Base-by-base conservation (phyloP, 2,888 invertebrate species). In the Ormyrus nitidulus region DNA sequence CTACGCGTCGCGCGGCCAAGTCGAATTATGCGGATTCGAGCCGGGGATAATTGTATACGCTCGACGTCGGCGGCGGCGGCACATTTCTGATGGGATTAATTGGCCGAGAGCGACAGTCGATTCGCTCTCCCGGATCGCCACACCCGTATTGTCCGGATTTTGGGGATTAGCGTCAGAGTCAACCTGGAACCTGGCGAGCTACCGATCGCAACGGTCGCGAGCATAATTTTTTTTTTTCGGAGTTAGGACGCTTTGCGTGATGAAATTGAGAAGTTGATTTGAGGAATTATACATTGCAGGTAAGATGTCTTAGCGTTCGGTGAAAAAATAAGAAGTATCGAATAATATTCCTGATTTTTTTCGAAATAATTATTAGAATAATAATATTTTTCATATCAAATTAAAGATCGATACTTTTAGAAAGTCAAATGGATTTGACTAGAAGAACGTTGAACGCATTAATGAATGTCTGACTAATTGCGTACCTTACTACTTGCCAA, bases 71-170 rank as follows among this genome's bases (percentile, higher is more conserved):
- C 13, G 58, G 19, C 46, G 11, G 44, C 70, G 3, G 19, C 58
- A 19, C 72, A 62, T 72, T 72, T 72, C 61, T 62, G 59, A 62
- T 13, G 51, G 61, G 44, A 72, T 72, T 72, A 72, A 72, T 72
- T 72, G 62, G 74, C 65, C 34, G 53, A 34, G 53, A 54, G 54
- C 5, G 44, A 59, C 70, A 46, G 51, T 68, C 54, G 54, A 10
- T 10, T 9, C 56, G 56, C 56, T 3, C 9, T 6, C 19, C 59
- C 19, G 19, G 34, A 34, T 65, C 51, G 51, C 13, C 8, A 9
- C 46, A 75, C 66, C 66, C n/a, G 51, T 46, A 53, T 61, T 70
- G 73, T 73, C 6, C 62, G 54, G 54, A 73, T 73, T 34, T 73
- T 59, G 54, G 9, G n/a, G 62, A 53, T 34, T 34, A 59, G n/a